Base-by-base conservation (phyloP, 2,797 vertebrate species). In the Delichon dasypus region DNA sequence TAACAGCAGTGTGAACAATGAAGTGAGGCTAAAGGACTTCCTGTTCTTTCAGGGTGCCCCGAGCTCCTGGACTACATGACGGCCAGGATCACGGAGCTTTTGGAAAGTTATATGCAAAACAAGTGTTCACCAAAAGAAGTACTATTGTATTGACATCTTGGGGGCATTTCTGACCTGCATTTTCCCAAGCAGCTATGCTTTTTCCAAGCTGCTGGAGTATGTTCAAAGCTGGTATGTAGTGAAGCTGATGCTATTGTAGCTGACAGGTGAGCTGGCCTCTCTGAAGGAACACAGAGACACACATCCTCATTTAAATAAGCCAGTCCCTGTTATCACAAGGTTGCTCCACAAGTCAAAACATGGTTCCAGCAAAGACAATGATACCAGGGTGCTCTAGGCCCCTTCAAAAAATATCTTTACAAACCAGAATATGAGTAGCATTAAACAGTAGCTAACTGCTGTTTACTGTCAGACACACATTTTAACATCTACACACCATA, bases 221-320 rank as follows among this genome's bases (percentile, higher is more conserved):
- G 40, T 48, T 64, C n/a, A 66, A 85, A 93, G 26, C n/a, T 67
- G 45, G 26, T 68, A 61, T 48, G 65, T 71, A 90, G 57, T 61
- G 86, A 92, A 79, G 81, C 64, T 90, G 74, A 82, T 54, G 64
- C 13, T 86, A 60, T 34, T 42, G 45, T 10, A 78, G 67, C 48
- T 1, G 3, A 85, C 30, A 87, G 71, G 68, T 85, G 77, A 92
- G 55, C 38, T 58, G 61, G 22, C 34, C 42, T 73, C 66, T 93
- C 45, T 20, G 27, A 76, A 42, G 62, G 50, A 90, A 65, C 26
- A 36, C 1, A 12, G 40, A 85, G 20, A 66, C 0, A 0, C 40
- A 70, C 26, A 64, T 61, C 78, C 87, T 88, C 48, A 89, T 85
- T 89, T 74, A 92, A 95, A 82, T 36, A 93, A 90, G 10, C 30